Evolutionary conservation across 2,888 invertebrate genomes (phyloP).

Genomic region (Phengaris arion): DNA sequence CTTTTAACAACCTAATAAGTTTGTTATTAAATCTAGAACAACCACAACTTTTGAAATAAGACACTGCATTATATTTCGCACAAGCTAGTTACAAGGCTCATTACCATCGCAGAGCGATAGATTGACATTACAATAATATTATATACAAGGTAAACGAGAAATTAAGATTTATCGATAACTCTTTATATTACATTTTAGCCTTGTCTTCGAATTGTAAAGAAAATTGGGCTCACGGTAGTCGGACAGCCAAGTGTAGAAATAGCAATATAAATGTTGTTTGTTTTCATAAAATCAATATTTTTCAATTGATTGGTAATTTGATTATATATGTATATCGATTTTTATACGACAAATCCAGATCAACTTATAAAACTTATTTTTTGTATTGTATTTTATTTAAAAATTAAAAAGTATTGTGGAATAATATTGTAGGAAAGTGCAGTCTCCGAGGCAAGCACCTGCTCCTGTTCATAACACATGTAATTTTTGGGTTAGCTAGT

Average conservation of each 20-base stretch:
- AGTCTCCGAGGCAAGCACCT: not conserved
- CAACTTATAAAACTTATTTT: too few relatives aligned
- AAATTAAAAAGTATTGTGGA: not conserved
- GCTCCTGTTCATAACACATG: not conserved
- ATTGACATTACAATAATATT: not conserved
- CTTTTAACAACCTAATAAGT: conserved; percentile 61
- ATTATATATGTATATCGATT: too few relatives aligned
- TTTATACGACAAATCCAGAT: too few relatives aligned
- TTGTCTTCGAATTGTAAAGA: not conserved
- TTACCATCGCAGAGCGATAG: not conserved
- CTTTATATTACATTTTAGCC: not conserved
- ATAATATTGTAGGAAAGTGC: not conserved
- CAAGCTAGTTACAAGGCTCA: not conserved
- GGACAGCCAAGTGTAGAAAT: not conserved
- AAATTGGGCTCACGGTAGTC: not conserved
- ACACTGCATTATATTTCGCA: conserved; percentile 55
- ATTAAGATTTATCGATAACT: not conserved
- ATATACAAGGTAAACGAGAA: not conserved
- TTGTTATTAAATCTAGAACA: conserved; percentile 54
- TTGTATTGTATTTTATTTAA: too few relatives aligned
- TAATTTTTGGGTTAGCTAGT: not conserved
- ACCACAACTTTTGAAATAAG: conserved; percentile 67
- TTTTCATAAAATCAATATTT: not conserved
- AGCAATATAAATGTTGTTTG: too few relatives aligned
- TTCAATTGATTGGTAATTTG: too few relatives aligned